Conservation (phyloP, 2,113 vertebrate species). For the Dipodomys spectabilis region DNA sequence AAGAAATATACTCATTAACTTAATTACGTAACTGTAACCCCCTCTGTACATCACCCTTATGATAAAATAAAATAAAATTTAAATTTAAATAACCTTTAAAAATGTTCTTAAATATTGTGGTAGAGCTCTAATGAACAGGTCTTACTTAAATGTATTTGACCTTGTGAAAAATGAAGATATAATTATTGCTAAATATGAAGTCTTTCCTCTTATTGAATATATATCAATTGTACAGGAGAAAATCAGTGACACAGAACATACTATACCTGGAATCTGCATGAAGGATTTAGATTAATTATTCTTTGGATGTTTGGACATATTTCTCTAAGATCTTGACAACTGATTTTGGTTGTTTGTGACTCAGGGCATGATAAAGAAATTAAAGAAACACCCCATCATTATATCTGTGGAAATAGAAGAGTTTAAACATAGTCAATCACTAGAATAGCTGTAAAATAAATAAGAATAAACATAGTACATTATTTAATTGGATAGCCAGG, state of each 20-base stretch:
- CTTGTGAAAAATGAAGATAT: constrained; percentile 76
- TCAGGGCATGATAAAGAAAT: constrained; percentile 51
- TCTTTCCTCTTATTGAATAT: constrained; percentile 75
- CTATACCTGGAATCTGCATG: constrained; percentile 76
- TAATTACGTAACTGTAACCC: too few relatives aligned
- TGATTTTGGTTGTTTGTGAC: constrained; percentile 71
- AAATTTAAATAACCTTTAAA: too few relatives aligned
- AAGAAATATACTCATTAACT: too few relatives aligned
- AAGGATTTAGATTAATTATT: constrained; percentile 81
- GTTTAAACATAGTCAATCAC: constrained; percentile 50
- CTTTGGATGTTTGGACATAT: constrained; percentile 72
- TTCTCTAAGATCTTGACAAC: constrained; percentile 80
- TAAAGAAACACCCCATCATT: constrained; percentile 1
- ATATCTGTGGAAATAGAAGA: constrained; percentile 60
- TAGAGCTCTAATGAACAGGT: constrained; percentile 60
- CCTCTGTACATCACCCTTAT: too few relatives aligned
- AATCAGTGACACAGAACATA: constrained; percentile 76
- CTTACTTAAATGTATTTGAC: constrained; percentile 78
- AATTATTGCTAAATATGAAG: constrained; percentile 75
- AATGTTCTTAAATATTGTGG: not conserved
- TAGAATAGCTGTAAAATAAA: constrained; percentile 63
- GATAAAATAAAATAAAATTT: too few relatives aligned
- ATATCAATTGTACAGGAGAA: constrained; percentile 78
- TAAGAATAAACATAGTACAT: constrained; percentile 59
- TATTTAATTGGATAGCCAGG: constrained; percentile 32